Percentiles rank a stretch among this genome's conserved stretches.
These are phyloP conservation scores for Xiphophorus hellerii DNA, from an alignment of 2,113 vertebrate genomes.

Conservation along the genomic window DNA sequence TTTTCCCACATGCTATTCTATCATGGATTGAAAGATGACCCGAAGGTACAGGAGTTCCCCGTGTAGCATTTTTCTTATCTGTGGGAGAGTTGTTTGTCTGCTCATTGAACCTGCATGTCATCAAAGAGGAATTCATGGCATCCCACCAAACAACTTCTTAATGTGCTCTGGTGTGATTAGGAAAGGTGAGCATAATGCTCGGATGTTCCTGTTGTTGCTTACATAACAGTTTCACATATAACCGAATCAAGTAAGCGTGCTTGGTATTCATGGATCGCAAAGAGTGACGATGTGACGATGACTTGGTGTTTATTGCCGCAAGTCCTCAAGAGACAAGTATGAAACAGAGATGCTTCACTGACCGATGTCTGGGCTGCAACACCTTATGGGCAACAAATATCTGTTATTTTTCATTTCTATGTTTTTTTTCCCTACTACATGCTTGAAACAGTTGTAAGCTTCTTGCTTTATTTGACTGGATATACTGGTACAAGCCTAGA, in stretches of 20 bases:
- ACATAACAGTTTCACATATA: not conserved
- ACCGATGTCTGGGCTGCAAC: not conserved
- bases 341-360: conserved; percentile 9
- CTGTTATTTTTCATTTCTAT: not conserved
- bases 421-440: not conserved
- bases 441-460: not conserved
- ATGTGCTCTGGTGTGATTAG: not conserved
- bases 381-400: not conserved
- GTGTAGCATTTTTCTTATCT: not conserved
- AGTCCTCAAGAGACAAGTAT: conserved; percentile 1
- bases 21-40: conserved; percentile 27
- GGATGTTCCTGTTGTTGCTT: not conserved
- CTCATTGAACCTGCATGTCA: conserved; percentile 10
- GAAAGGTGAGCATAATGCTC: not conserved
- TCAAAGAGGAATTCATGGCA: conserved; percentile 51
- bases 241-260: not conserved
- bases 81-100: conserved; percentile 39
- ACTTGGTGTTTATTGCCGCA: not conserved
- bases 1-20: conserved; percentile 2
- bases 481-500: not conserved
- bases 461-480: not conserved
- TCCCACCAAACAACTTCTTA: conserved; percentile 32
- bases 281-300: not conserved
- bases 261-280: conserved; percentile 21
- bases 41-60: not conserved